Base-by-base conservation (phyloP, 2,797 vertebrate species). In the Gephyroberyx darwinii region DNA sequence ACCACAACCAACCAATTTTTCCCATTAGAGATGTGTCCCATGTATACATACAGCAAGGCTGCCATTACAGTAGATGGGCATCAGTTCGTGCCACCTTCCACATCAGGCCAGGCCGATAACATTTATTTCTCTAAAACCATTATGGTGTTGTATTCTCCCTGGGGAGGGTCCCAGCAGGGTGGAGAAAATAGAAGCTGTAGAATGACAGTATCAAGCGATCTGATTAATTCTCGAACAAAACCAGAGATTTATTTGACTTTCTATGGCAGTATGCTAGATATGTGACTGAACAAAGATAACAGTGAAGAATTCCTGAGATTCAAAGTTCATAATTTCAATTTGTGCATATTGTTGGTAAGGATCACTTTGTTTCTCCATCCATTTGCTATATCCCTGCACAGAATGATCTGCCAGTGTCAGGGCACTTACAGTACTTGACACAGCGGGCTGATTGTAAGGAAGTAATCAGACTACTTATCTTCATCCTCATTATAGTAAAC, bases 391-490 rank as follows among this genome's bases (percentile, higher is more conserved):
- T 75, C 70, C 78, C 52, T 73, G 65, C 80, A 64, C 66, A 37
- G 60, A 84, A 56, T 56, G 62, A 76, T 74, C 53, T 48, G 57
- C 65, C 63, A 84, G 74, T 55, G 77, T 47, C 74, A 33, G 81
- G 72, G 71, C 80, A 77, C 82, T 74, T 79, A 59, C 74, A 65
- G 65, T 67, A 75, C 85, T 86, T 86, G 75, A 78, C 54, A 41
- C 43, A 55, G 61, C 17, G 30, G 43, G 57, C 62, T 63, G 64
- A 83, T 84, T 82, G 77, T 43, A 57, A 88, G 88, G 87, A 91
- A 87, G 89, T 84, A 91, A 91, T 92, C 90, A 91, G 89, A 86
- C 77, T 79, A 88, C 89, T 91, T 86, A 89, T 89, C 88, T 88
- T 78, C 84, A 86, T 85, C 79, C 85, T 89, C 91, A 88, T 92